Conservation (phyloP, 1,140 invertebrate species). For the Neodiprion fabricii region DNA sequence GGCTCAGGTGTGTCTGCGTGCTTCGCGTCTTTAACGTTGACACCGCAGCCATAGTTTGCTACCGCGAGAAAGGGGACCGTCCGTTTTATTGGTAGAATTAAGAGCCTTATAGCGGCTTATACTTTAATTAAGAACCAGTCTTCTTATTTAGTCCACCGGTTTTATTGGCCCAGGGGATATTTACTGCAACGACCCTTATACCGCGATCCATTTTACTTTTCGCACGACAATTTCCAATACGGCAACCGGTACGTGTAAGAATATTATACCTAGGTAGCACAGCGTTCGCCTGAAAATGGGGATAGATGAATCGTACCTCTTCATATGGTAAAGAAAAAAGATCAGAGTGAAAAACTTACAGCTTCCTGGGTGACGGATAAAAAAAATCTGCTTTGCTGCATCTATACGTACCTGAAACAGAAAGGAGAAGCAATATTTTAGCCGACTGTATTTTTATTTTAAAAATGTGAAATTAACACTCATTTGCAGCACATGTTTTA, state of each 20-base stretch:
- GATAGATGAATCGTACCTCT: too few species aligned
- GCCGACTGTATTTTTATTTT: too few species aligned
- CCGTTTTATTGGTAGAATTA: slow-evolving; percentile 51
- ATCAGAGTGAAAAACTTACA: too few species aligned
- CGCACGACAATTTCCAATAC: neutral
- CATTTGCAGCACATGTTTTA: neutral
- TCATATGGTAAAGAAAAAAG: too few species aligned
- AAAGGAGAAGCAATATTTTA: neutral
- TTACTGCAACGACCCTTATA: neutral
- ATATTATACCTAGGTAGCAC: too few species aligned
- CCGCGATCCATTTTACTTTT: neutral
- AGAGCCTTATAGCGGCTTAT: slow-evolving; percentile 42
- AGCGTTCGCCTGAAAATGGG: too few species aligned
- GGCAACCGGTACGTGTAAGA: too few species aligned
- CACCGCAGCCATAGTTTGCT: slow-evolving; percentile 36
- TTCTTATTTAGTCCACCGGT: slow-evolving; percentile 30
- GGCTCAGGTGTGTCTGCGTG: slow-evolving; percentile 44
- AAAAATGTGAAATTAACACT: neutral
- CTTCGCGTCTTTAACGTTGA: slow-evolving; percentile 42
- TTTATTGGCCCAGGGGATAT: slow-evolving; percentile 18
- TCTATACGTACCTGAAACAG: slow-evolving; percentile 6
- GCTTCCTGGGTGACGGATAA: too few species aligned
- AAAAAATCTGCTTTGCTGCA: neutral
- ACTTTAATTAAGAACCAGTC: slow-evolving; percentile 44
- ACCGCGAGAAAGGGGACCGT: slow-evolving; percentile 29